Conservation (phyloP, 2,888 invertebrate species). For the Chironomus tentans region DNA sequence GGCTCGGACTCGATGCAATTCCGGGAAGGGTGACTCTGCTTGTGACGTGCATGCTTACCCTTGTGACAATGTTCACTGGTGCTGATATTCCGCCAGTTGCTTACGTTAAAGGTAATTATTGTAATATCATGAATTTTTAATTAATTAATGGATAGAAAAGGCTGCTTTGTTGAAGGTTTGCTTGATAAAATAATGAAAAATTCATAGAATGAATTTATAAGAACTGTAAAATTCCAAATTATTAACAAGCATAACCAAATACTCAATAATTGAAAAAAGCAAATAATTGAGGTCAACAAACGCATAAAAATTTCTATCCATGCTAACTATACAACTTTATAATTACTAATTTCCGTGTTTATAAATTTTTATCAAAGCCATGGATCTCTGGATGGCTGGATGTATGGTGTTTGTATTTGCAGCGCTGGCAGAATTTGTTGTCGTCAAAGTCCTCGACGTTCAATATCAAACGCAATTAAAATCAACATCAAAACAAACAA, state of each 20-base stretch:
- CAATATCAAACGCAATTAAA: constrained; percentile 58
- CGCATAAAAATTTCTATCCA: too few species aligned
- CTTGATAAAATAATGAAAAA: too few species aligned
- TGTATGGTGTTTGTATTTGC: constrained; percentile 83
- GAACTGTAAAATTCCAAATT: too few species aligned
- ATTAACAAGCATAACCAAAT: too few species aligned
- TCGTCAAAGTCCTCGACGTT: constrained; percentile 71
- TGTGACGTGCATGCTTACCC: constrained; percentile 74
- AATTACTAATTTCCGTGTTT: too few species aligned
- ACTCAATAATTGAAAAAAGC: too few species aligned
- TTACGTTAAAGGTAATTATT: constrained; percentile 61
- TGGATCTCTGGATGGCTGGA: constrained; percentile 82
- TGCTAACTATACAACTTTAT: too few species aligned
- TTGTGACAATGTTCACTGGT: constrained; percentile 78
- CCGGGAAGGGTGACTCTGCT: constrained; percentile 72
- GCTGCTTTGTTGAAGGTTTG: background rate
- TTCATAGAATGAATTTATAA: too few species aligned
- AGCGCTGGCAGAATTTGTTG: constrained; percentile 72
- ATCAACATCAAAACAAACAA: constrained; percentile 40
- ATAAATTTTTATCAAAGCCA: constrained; percentile 45
- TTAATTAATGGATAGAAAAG: background rate
- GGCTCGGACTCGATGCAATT: constrained; percentile 74
- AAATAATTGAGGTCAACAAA: too few species aligned
- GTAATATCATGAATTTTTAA: background rate
- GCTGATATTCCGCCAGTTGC: constrained; percentile 80